Conservation (phyloP, 1,140 invertebrate species). For the Drosophila arizonae region DNA sequence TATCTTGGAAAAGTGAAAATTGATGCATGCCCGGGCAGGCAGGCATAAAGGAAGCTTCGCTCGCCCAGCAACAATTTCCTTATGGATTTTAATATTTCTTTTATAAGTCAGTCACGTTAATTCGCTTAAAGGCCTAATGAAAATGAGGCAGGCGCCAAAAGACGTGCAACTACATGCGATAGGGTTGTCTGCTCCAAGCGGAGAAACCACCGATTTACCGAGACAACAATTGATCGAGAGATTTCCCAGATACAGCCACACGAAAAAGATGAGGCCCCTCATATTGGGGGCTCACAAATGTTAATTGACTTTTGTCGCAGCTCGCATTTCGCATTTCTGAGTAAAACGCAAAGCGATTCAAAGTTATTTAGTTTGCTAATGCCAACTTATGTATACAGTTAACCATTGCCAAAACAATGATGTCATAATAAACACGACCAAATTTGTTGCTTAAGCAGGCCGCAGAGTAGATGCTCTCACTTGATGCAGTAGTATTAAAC, state of each 20-base stretch:
- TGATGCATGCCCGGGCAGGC: slow-evolving; percentile 67
- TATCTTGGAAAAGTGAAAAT: slow-evolving; percentile 76
- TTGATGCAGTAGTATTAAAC: no score
- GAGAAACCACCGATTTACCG: slow-evolving; percentile 6
- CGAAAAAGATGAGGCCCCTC: slow-evolving; percentile 8
- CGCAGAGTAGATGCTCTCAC: background rate
- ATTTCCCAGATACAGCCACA: slow-evolving; percentile 7
- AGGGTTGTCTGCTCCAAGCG: background rate
- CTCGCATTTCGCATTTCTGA: slow-evolving; percentile 16
- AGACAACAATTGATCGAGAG: slow-evolving; percentile 31
- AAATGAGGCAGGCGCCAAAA: slow-evolving; percentile 60
- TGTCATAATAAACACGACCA: slow-evolving; percentile 63
- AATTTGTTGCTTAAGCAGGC: background rate
- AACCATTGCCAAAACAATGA: slow-evolving; percentile 46
- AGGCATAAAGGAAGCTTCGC: slow-evolving; percentile 50
- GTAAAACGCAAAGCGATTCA: slow-evolving; percentile 16
- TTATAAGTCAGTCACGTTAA: slow-evolving; percentile 77
- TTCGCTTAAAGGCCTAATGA: slow-evolving; percentile 68
- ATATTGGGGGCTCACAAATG: slow-evolving; percentile 19
- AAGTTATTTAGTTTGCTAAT: slow-evolving; percentile 45
- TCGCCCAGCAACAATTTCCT: slow-evolving; percentile 66
- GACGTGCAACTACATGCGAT: slow-evolving; percentile 42
- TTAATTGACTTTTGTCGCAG: slow-evolving; percentile 33
- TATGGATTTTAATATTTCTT: slow-evolving; percentile 78
- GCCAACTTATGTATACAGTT: slow-evolving; percentile 33